Evolutionary conservation across 2,113 vertebrate genomes (phyloP), one percentile per base, ranked within the genome.

Genomic region (Peromyscus maniculatus): DNA sequence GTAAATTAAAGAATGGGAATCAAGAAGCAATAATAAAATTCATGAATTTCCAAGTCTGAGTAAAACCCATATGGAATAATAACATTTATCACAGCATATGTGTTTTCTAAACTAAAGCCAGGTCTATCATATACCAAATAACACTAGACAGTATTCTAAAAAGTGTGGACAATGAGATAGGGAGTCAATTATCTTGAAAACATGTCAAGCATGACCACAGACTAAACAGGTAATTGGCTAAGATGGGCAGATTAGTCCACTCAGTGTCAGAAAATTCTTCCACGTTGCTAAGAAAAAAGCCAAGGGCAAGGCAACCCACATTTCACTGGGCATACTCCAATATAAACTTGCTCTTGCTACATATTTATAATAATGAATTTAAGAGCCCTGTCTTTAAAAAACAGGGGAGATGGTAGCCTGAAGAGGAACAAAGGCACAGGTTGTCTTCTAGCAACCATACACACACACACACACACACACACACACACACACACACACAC

Each of bases 1-100:
- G 87, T 33, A 79, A 90, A 96, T 87, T 90, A 89, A 89, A 93
- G 39, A 89, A 82, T 88, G 43, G 79, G 28, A 97, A 96, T 62
- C 17, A 28, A 7, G 43, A 95, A 77, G 72, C 13, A 87, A 95
- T 82, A 69, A 92, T 93, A 92, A 82, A 62, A 93, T 82, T 94
- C 39, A 78, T 77, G 36, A 89, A 95, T 83, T 89, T 96, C 87
- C n/a, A 91, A 19, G 17, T 16, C 78, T 11, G 11, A 59, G 6
- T 92, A 96, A 67, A 95, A 83, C 62, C 83, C 8, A 67, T 36
- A 92, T 46, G 66, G 93, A 92, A 94, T 74, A 24, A 39, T 62
- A 87, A 77, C 24, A 86, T 33, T 84, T 89, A 66, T 49, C 9
- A 57, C 66, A 91, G 57, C 24, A 13, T 17, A 2, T n/a, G 16